These are phyloP conservation scores for Sicus ferrugineus DNA, from an alignment of 2,888 invertebrate species.

Conservation along the genomic window DNA sequence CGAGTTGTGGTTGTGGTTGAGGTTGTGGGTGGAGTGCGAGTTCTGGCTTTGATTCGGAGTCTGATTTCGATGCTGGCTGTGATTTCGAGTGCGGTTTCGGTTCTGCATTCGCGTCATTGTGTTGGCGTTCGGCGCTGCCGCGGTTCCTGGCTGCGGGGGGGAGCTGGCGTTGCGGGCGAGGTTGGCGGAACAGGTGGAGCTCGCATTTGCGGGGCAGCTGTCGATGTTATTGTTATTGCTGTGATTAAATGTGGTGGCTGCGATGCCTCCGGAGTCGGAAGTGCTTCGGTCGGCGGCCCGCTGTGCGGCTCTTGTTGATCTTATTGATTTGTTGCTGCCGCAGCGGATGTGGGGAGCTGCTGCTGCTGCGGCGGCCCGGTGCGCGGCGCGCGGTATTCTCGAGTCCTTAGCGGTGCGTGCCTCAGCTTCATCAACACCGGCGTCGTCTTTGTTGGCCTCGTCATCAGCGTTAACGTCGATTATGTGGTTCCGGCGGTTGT, in stretches of 20 bases:
- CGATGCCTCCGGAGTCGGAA: conserved; percentile 29
- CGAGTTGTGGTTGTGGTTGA: conserved; percentile 60
- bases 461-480: conserved; percentile 38
- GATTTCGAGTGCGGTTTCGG: conserved; percentile 19
- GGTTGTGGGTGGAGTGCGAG: conserved; percentile 52
- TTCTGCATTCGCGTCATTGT: conserved; percentile 11
- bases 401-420: not conserved
- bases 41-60: conserved; percentile 18
- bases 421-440: not conserved
- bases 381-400: conserved; percentile 6
- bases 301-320: conserved; percentile 29
- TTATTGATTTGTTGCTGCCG: conserved; percentile 35
- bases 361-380: not conserved
- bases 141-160: conserved; percentile 1
- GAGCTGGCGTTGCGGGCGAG: conserved; percentile 44
- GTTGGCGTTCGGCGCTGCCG: conserved; percentile 15
- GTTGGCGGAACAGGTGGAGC: conserved; percentile 13
- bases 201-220: not conserved
- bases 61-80: conserved; percentile 13
- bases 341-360: not conserved
- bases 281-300: conserved; percentile 10
- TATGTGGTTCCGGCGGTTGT: conserved; percentile 10
- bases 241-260: conserved; percentile 60
- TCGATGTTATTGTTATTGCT: conserved; percentile 49
- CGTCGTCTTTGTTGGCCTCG: conserved; percentile 18